phyloP scores from a whole-genome alignment of 1,140 invertebrate genomes.

The Drosophila equinoxialis region DNA sequence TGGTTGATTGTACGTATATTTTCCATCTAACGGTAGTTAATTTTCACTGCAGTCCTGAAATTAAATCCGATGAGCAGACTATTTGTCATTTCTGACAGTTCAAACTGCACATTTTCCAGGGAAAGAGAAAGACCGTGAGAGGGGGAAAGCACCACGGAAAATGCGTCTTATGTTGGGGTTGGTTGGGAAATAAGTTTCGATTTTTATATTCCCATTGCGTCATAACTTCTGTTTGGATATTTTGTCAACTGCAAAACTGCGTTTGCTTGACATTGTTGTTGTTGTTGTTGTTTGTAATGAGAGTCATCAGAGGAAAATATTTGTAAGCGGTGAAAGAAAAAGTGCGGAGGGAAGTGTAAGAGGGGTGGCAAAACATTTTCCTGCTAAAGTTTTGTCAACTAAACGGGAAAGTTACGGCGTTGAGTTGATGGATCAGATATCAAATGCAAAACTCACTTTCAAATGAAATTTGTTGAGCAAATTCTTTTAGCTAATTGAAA shows the following conservation, averaged over 20 bases:
- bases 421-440: constrained; percentile 12
- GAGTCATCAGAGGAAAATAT: constrained; percentile 57
- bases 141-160: constrained; percentile 25
- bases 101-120: constrained; percentile 47
- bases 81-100: constrained; percentile 80
- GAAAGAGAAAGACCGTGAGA: neutral
- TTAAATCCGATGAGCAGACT: constrained; percentile 67
- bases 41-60: constrained; percentile 70
- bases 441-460: constrained; percentile 12
- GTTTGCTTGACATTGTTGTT: constrained; percentile 29
- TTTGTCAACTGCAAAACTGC: constrained; percentile 48
- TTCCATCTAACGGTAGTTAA: constrained; percentile 52
- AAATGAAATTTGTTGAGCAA: neutral
- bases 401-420: constrained; percentile 5
- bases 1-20: constrained; percentile 56
- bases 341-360: no score
- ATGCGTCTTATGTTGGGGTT: constrained; percentile 60
- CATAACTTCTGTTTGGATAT: constrained; percentile 55
- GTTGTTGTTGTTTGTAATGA: constrained; percentile 72
- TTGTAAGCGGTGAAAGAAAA: constrained; percentile 9
- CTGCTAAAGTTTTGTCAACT: constrained; percentile 9
- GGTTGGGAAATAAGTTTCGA: constrained; percentile 10
- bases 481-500: constrained; percentile 11
- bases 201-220: constrained; percentile 59
- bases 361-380: neutral